Conservation (phyloP, 2,888 invertebrate species). For the Boloria euphrosyne region DNA sequence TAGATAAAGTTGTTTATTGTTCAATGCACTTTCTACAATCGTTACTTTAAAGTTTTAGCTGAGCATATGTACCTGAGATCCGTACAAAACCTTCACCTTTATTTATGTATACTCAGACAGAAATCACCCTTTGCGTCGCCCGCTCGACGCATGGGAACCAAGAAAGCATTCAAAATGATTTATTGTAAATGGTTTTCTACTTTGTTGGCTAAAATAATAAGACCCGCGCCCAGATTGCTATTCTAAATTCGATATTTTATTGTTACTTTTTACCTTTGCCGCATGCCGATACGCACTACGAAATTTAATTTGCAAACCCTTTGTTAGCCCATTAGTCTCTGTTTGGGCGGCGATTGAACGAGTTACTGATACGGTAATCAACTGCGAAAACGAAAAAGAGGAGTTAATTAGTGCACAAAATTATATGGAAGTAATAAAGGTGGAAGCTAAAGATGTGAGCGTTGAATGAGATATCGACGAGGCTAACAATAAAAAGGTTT, state of each 20-base stretch:
- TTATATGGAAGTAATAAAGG: slow-evolving; percentile 50
- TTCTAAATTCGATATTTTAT: slow-evolving; percentile 79
- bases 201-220: slow-evolving; percentile 83
- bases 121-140: slow-evolving; percentile 81
- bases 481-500: slow-evolving; percentile 72
- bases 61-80: slow-evolving; percentile 71
- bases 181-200: slow-evolving; percentile 83
- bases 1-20: slow-evolving; percentile 27
- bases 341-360: slow-evolving; percentile 44
- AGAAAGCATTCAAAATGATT: slow-evolving; percentile 82
- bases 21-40: slow-evolving; percentile 35
- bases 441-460: slow-evolving; percentile 49
- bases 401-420: slow-evolving; percentile 51
- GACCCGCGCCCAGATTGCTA: slow-evolving; percentile 67
- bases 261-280: slow-evolving; percentile 67
- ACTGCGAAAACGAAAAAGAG: slow-evolving; percentile 42
- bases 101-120: slow-evolving; percentile 80
- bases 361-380: slow-evolving; percentile 59
- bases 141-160: slow-evolving; percentile 77
- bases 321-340: slow-evolving; percentile 56
- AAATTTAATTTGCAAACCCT: slow-evolving; percentile 69
- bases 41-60: slow-evolving; percentile 22
- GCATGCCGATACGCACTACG: slow-evolving; percentile 56
- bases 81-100: slow-evolving; percentile 77
- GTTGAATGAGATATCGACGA: slow-evolving; percentile 73